Percentiles rank a stretch among this genome's conserved stretches.
Conservation (phyloP, 2,797 vertebrate genomes). For the Anableps anableps region DNA sequence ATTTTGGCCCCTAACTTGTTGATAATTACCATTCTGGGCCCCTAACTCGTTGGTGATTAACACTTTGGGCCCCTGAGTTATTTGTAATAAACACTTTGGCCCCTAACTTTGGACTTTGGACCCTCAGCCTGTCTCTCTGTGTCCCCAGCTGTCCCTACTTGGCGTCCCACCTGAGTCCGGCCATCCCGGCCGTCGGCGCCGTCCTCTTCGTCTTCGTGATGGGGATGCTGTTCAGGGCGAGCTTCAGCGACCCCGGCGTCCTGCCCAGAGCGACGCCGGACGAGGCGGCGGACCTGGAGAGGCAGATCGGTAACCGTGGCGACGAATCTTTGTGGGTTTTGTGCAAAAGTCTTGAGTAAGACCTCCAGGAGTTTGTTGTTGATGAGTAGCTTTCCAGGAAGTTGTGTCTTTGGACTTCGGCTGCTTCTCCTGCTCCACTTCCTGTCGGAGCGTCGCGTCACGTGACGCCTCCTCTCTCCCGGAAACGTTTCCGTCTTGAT, state of each 20-base stretch:
- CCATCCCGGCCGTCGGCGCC: slow-evolving; percentile 89
- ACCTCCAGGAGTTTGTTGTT: background rate
- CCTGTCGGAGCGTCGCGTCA: slow-evolving; percentile 3
- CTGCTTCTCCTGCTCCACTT: background rate
- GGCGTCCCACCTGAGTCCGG: slow-evolving; percentile 90
- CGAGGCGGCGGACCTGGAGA: slow-evolving; percentile 92
- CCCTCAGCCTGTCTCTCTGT: background rate
- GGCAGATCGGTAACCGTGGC: slow-evolving; percentile 88
- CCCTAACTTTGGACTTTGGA: background rate
- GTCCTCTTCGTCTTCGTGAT: slow-evolving; percentile 93
- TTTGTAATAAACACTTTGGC: background rate
- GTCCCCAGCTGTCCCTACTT: slow-evolving; percentile 89
- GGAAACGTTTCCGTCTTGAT: too few relatives aligned
- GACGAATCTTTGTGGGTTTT: background rate
- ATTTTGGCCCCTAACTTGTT: too few relatives aligned
- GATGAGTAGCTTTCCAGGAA: background rate
- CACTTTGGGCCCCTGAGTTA: background rate
- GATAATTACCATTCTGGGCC: too few relatives aligned
- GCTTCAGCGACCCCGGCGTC: slow-evolving; percentile 94
- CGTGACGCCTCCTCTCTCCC: slow-evolving; percentile 12
- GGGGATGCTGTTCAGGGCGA: slow-evolving; percentile 92
- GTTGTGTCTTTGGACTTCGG: too few relatives aligned
- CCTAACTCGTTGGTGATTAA: too few relatives aligned
- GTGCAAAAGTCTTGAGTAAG: background rate
- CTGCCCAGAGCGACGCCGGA: slow-evolving; percentile 91